Evolutionary conservation across 1,140 invertebrate species (phyloP).

Genomic region (Apis laboriosa): DNA sequence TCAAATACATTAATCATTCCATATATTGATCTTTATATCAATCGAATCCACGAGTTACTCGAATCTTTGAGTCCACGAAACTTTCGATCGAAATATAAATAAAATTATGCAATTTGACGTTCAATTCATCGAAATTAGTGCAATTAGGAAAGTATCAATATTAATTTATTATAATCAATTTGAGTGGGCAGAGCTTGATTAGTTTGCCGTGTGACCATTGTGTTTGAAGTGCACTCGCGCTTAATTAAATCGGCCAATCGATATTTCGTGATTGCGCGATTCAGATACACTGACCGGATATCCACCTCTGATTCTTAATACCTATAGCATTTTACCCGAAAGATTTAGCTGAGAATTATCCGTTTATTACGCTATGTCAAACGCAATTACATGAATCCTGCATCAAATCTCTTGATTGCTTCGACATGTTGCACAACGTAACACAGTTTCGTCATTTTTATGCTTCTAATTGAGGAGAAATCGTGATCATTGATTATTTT

Average conservation of each 20-base stretch:
- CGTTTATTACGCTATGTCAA: not conserved
- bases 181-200: constrained; percentile 33
- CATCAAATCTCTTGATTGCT: not conserved
- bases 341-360: constrained; percentile 10
- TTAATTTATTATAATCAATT: constrained; percentile 49
- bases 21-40: too few relatives aligned
- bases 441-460: not conserved
- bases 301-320: constrained; percentile 12
- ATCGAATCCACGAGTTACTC: too few relatives aligned
- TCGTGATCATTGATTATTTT: not conserved
- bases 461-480: not conserved
- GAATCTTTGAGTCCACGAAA: too few relatives aligned
- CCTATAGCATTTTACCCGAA: not conserved
- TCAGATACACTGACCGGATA: constrained; percentile 1
- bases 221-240: constrained; percentile 40
- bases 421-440: not conserved
- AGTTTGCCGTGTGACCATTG: constrained; percentile 21
- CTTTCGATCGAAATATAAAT: too few relatives aligned
- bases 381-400: not conserved
- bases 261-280: constrained; percentile 47
- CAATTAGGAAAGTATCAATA: constrained; percentile 47
- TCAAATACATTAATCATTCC: too few relatives aligned
- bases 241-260: constrained; percentile 44
- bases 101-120: too few relatives aligned
- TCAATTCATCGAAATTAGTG: constrained; percentile 23